These are phyloP conservation scores for Bradypodion pumilum DNA, from an alignment of 2,797 vertebrate species.

Conservation along the genomic window DNA sequence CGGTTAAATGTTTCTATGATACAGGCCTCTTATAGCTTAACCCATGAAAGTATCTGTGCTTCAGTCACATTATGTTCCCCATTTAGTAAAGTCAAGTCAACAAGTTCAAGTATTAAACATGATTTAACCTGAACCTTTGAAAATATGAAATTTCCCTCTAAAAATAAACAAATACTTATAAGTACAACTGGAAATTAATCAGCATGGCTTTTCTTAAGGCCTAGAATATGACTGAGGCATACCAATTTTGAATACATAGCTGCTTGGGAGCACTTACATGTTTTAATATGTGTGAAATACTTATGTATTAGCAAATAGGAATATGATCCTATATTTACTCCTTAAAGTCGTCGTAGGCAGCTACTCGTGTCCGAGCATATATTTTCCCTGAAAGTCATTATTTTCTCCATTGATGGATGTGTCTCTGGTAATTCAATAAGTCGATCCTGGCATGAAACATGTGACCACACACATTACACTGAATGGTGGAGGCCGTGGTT, in stretches of 20 bases:
- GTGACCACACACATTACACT: too few relatives aligned
- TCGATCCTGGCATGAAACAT: too few relatives aligned
- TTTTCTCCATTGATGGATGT: too few relatives aligned
- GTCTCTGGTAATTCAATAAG: too few relatives aligned
- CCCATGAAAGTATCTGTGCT: background rate
- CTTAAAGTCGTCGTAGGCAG: too few relatives aligned
- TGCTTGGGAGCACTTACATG: background rate
- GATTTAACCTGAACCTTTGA: background rate
- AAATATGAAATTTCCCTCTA: background rate
- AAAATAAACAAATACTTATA: background rate
- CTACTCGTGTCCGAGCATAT: too few relatives aligned
- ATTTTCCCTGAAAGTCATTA: too few relatives aligned
- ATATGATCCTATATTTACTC: background rate
- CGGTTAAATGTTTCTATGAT: background rate
- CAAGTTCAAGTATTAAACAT: background rate
- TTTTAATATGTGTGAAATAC: background rate
- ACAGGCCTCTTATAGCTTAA: background rate
- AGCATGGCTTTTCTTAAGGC: background rate
- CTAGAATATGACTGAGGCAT: background rate
- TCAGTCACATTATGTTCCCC: background rate
- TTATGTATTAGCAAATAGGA: background rate
- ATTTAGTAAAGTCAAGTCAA: background rate
- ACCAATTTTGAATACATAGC: background rate
- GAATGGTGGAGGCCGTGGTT: too few relatives aligned
- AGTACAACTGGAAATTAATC: background rate